These are phyloP conservation scores for Camelus dromedarius DNA, from an alignment of 2,113 vertebrate species.

Conservation along the genomic window DNA sequence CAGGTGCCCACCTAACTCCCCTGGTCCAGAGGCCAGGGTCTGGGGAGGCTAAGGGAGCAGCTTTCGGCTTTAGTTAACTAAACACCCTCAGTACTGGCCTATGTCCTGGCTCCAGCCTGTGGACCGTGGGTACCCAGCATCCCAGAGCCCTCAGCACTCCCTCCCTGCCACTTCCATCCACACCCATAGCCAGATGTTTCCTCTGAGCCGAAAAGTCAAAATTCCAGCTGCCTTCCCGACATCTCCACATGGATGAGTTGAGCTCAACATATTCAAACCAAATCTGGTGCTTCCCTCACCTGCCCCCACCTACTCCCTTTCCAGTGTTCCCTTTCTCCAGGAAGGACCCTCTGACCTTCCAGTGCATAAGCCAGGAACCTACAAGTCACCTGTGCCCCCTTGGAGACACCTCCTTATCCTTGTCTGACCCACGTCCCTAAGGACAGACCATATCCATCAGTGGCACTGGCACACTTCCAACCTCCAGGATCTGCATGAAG, in stretches of 20 bases:
- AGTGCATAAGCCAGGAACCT: not conserved
- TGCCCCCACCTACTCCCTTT: not conserved
- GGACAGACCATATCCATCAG: not conserved
- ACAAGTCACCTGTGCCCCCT: not conserved
- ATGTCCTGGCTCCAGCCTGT: not conserved
- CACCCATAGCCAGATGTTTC: not conserved
- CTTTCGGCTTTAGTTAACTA: not conserved
- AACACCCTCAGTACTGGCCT: not conserved
- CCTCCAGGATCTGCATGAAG: not conserved
- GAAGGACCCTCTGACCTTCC: not conserved
- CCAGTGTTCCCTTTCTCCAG: not conserved
- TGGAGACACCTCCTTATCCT: not conserved
- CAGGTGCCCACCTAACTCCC: not conserved
- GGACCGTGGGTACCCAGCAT: not conserved
- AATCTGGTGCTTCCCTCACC: not conserved
- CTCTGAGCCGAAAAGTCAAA: not conserved
- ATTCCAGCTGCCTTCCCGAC: not conserved
- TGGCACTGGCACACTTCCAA: not conserved
- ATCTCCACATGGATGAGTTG: not conserved
- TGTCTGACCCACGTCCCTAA: not conserved
- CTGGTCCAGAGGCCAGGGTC: fast-evolving
- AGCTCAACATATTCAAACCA: not conserved
- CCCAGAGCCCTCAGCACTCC: not conserved
- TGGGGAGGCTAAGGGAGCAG: not conserved
- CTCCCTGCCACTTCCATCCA: not conserved